Percentiles rank a stretch among this genome's conserved stretches.
Evolutionary conservation across 2,797 vertebrate species (phyloP).

Genomic region (Margarornis squamiger): DNA sequence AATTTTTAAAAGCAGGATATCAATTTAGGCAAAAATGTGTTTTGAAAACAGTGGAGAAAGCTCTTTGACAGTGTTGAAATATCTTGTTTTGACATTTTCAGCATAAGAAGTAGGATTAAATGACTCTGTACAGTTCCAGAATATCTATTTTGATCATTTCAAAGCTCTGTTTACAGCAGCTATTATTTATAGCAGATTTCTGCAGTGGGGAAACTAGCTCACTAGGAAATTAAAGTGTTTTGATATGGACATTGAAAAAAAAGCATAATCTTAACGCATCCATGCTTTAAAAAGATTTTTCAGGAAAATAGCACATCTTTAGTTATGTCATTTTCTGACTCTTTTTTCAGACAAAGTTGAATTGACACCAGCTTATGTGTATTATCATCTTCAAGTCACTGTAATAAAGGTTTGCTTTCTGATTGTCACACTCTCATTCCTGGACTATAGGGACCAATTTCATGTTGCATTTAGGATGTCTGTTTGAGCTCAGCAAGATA

Average conservation of each 20-base stretch:
- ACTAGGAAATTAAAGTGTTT: background rate
- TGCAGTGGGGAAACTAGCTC: background rate
- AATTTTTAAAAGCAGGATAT: background rate
- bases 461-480: background rate
- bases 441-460: background rate
- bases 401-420: background rate
- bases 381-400: background rate
- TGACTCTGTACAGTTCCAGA: background rate
- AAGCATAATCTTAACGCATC: background rate
- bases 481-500: background rate
- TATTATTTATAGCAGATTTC: background rate
- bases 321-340: background rate
- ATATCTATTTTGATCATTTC: background rate
- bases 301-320: background rate
- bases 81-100: slow-evolving; percentile 55
- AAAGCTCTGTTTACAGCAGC: background rate
- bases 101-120: background rate
- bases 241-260: background rate
- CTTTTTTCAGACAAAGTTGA: background rate
- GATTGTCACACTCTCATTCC: background rate
- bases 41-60: slow-evolving; percentile 53
- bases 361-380: background rate
- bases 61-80: slow-evolving; percentile 12
- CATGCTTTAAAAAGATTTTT: background rate
- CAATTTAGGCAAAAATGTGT: slow-evolving; percentile 26